These are phyloP conservation scores for Glaucopsyche alexis DNA, from an alignment of 2,888 invertebrate genomes.

Conservation along the genomic window DNA sequence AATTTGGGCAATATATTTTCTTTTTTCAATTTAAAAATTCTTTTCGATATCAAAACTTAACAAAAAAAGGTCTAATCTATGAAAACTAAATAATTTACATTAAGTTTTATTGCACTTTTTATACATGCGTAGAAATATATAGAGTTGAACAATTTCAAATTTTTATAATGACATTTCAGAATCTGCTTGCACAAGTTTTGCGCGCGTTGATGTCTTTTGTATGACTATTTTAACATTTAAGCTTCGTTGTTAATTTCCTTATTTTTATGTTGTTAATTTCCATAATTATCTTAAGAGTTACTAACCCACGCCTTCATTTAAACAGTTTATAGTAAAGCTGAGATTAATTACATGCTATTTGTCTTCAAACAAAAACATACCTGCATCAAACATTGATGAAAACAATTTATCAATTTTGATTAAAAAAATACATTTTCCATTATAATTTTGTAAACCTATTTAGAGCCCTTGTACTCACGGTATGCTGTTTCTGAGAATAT, in stretches of 20 bases:
- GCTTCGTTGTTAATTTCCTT: too few species aligned
- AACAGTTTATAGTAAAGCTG: background rate
- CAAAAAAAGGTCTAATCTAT: too few species aligned
- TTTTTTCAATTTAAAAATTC: too few species aligned
- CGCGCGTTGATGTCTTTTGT: background rate
- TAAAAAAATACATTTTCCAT: too few species aligned
- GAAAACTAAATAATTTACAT: too few species aligned
- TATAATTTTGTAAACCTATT: background rate
- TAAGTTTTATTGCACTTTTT: too few species aligned
- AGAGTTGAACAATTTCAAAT: too few species aligned
- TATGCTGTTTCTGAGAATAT: constrained; percentile 1
- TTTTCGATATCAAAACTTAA: too few species aligned
- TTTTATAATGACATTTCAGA: too few species aligned
- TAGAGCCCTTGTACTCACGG: background rate
- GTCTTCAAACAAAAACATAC: background rate
- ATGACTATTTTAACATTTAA: background rate
- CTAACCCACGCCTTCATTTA: background rate
- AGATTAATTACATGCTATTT: background rate
- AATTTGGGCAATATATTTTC: too few species aligned
- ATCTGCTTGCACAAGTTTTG: background rate
- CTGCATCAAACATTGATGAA: background rate
- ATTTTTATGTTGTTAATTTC: too few species aligned
- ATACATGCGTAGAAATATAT: too few species aligned
- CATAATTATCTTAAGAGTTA: background rate
- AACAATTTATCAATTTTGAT: background rate